Conservation (phyloP, 2,113 vertebrate genomes). For the Amphiprion ocellaris region DNA sequence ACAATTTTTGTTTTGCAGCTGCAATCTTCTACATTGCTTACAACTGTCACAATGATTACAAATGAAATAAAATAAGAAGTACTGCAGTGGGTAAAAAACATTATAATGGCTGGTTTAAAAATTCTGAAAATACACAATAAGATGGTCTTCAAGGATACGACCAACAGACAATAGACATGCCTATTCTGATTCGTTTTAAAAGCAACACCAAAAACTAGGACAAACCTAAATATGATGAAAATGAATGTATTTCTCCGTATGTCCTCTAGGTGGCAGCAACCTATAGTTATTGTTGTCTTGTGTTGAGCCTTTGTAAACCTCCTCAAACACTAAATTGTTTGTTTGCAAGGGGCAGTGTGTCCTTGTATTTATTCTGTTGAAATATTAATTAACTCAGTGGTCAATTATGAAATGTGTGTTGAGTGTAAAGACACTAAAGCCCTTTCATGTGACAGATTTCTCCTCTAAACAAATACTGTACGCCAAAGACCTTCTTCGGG, state of each 20-base stretch:
- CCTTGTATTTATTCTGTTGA: neutral
- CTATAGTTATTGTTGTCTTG: neutral
- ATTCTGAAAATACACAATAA: too few species aligned
- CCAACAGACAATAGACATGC: too few species aligned
- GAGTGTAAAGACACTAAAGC: neutral
- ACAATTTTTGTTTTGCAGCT: too few species aligned
- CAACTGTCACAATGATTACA: too few species aligned
- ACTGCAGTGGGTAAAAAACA: too few species aligned
- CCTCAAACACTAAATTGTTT: neutral
- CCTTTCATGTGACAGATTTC: neutral
- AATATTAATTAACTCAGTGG: neutral
- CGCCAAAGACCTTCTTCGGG: neutral
- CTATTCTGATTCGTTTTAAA: too few species aligned
- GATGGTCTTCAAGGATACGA: too few species aligned
- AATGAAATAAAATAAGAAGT: too few species aligned
- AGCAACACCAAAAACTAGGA: too few species aligned
- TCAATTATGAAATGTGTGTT: neutral
- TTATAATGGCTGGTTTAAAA: too few species aligned
- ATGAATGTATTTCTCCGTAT: neutral
- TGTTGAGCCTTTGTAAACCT: neutral
- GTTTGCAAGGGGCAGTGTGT: neutral
- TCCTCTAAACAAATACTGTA: neutral
- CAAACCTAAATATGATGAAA: neutral
- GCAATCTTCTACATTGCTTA: too few species aligned
- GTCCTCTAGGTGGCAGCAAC: constrained; percentile 69